These are phyloP conservation scores for Bombyx mori DNA, from an alignment of 1,140 invertebrate species.

Conservation along the genomic window ASM3026992v2 NC_085107.1:10279001-10279500, in stretches of 20 bases:
- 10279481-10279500: no score
- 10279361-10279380: conserved; percentile 33
- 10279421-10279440: conserved; percentile 44
- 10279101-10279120: no score
- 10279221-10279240: background rate
- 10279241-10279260: background rate
- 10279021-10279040: no score
- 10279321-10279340: conserved; percentile 31
- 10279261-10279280: background rate
- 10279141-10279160: no score
- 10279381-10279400: conserved; percentile 32
- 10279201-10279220: background rate
- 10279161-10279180: no score
- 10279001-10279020: no score
- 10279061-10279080: no score
- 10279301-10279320: conserved; percentile 42
- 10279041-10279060: no score
- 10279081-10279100: no score
- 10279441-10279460: conserved; percentile 26
- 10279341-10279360: conserved; percentile 39
- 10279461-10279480: no score
- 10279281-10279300: conserved; percentile 35
- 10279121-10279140: no score
- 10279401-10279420: conserved; percentile 24
- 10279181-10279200: no score